Evolutionary conservation across 1,140 invertebrate genomes (phyloP).

Genomic region (Bombus sibiricus): DNA sequence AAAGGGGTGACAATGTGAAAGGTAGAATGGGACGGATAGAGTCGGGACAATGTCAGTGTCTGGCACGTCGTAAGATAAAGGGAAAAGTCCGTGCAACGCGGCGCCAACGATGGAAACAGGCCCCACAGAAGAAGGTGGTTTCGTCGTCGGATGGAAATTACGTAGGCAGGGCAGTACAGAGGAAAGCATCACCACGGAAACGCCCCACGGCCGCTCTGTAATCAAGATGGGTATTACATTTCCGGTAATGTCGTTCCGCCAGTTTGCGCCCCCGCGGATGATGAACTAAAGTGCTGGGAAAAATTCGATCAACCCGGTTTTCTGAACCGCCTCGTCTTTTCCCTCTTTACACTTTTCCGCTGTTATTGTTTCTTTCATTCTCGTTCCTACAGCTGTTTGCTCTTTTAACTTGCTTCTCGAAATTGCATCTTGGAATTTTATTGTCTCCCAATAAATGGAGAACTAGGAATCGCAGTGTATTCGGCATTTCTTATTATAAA

Average conservation of each 20-base stretch:
- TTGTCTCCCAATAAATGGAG: too few species aligned
- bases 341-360: neutral
- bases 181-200: constrained; percentile 50
- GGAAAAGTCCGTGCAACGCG: constrained; percentile 29
- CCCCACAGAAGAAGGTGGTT: constrained; percentile 34
- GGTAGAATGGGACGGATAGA: neutral
- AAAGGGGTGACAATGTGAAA: neutral
- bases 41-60: constrained; percentile 31
- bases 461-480: too few species aligned
- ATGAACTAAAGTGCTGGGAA: constrained; percentile 47
- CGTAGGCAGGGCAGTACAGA: constrained; percentile 45
- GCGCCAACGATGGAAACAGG: neutral
- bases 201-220: constrained; percentile 45
- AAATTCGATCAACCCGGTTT: constrained; percentile 52
- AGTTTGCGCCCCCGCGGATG: constrained; percentile 41
- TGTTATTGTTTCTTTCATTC: neutral
- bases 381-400: neutral
- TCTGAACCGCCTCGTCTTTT: constrained; percentile 10
- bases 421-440: too few species aligned
- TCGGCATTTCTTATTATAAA: neutral
- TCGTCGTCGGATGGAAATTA: constrained; percentile 42
- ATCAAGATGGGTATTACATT: constrained; percentile 56
- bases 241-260: constrained; percentile 46
- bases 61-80: constrained; percentile 41
- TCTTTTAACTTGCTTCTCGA: neutral